Evolutionary conservation across 2,888 invertebrate species (phyloP), one percentile per base, ranked within the genome.

Genomic region (Meiosimyza platycephala): DNA sequence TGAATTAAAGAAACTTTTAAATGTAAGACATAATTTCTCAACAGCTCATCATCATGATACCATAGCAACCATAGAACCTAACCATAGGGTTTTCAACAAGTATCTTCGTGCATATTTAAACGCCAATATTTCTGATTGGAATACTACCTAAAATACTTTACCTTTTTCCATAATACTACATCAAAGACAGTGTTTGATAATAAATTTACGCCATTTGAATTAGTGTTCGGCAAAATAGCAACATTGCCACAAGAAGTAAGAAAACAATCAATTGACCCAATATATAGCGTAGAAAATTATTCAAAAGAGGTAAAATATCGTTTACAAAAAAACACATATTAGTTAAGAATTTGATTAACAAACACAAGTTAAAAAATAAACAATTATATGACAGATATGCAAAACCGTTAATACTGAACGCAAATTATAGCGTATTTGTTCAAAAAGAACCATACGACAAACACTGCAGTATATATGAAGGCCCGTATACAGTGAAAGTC

Each of bases 31-130:
- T 6, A 66, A 70, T n/a, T 74, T 73, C 48, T 72, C 76, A 12
- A 75, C 75, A 50, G 66, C 74, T 11, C 72, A 71, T 48, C 76
- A 78, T 60, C 75, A 76, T 22, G 72, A 76, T 57, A 64, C 71
- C 12, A 59, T 79, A 33, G 72, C 76, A 13, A 71, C 72, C 18
- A 55, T 77, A 47, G 76, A 78, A 76, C 71, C 76, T 47, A 76
- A 76, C 60, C 75, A 76, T 59, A 70, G 76, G 60, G 16, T 63
- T 15, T 63, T 63, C 4, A 63, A 63, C n/a, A 50, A 63, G 48
- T 63, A 63, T 15, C 16, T 48, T 9, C 33, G 63, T n/a, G 47
- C 48, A 22, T 63, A 22, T 50, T 11, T 15, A 3, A 50, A 15
- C 18, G 63, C 48, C 48, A 63, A 63, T 48, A 13, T 48, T 12